Evolutionary conservation across 1,140 invertebrate genomes (phyloP).

Genomic region (Xylocopa sonorina): DNA sequence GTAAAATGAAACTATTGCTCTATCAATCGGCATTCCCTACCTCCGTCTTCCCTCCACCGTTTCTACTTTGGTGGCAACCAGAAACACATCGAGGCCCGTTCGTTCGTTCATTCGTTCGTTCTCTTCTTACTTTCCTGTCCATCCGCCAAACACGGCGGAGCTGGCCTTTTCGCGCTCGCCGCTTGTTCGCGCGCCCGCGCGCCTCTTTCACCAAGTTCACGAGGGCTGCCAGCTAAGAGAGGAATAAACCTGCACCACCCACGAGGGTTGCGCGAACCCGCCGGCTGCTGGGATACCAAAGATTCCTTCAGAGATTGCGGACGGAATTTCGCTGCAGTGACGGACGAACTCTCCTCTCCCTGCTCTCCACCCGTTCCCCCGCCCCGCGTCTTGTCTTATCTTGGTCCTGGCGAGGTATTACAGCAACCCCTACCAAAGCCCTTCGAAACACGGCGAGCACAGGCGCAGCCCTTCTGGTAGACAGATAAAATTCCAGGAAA

Average conservation of each 20-base stretch:
- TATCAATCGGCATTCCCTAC: conserved; percentile 55
- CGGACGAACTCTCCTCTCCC: conserved; percentile 72
- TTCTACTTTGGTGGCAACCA: not conserved
- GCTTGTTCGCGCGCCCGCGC: not conserved
- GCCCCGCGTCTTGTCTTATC: conserved; percentile 69
- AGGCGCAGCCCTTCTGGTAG: conserved; percentile 70
- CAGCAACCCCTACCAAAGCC: conserved; percentile 46
- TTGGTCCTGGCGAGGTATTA: conserved; percentile 62
- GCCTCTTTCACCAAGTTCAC: conserved; percentile 59
- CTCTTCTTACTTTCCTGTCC: conserved; percentile 34
- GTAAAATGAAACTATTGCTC: conserved; percentile 69
- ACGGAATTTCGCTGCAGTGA: conserved; percentile 77
- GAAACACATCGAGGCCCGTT: not conserved
- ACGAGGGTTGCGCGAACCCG: conserved; percentile 48
- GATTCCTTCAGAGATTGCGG: conserved; percentile 79
- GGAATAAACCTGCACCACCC: conserved; percentile 57
- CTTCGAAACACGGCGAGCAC: conserved; percentile 37
- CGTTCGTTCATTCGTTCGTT: conserved; percentile 18
- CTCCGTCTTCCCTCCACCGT: not conserved
- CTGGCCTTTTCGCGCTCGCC: conserved; percentile 30
- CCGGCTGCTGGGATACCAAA: conserved; percentile 76
- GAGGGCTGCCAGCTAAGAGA: conserved; percentile 44
- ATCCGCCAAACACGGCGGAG: conserved; percentile 2
- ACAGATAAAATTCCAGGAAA: conserved; percentile 76
- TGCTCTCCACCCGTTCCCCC: no score